Conservation (phyloP, 2,888 invertebrate species). For the Habrosyne pyritoides region DNA sequence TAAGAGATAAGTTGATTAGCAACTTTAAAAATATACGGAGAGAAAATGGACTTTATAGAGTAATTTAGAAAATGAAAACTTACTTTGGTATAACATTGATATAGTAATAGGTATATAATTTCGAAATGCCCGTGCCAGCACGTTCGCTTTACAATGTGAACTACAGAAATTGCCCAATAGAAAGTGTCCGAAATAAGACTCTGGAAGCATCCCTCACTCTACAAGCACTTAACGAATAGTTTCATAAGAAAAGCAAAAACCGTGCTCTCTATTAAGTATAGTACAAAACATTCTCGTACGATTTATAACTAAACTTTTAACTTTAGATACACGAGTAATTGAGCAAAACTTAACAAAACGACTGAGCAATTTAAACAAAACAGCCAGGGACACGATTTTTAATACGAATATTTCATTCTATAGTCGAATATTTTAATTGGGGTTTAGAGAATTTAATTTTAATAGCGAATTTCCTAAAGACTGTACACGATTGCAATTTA, state of each 20-base stretch:
- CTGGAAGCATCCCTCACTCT: slow-evolving; percentile 43
- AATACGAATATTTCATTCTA: slow-evolving; percentile 19
- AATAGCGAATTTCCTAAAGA: background rate
- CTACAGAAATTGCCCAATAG: slow-evolving; percentile 3
- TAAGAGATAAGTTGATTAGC: background rate
- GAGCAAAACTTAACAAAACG: slow-evolving; percentile 81
- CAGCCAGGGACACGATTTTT: slow-evolving; percentile 42
- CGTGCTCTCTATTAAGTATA: slow-evolving; percentile 76
- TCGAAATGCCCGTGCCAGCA: background rate
- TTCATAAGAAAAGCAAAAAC: slow-evolving; percentile 77
- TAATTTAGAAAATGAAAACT: no score
- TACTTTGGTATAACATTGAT: no score
- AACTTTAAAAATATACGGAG: background rate
- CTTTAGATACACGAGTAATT: slow-evolving; percentile 72
- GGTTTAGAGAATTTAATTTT: slow-evolving; percentile 11
- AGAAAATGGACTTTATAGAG: background rate
- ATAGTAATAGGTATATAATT: background rate
- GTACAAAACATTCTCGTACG: slow-evolving; percentile 65
- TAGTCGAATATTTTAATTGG: slow-evolving; percentile 14
- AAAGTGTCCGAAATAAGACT: background rate
- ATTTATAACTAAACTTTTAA: slow-evolving; percentile 64
- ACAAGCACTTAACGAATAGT: slow-evolving; percentile 67
- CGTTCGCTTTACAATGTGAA: background rate
- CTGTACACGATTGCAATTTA: background rate
- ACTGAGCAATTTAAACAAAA: slow-evolving; percentile 74